Evolutionary conservation across 2,888 invertebrate genomes (phyloP).

Genomic region (Andricus curvator): DNA sequence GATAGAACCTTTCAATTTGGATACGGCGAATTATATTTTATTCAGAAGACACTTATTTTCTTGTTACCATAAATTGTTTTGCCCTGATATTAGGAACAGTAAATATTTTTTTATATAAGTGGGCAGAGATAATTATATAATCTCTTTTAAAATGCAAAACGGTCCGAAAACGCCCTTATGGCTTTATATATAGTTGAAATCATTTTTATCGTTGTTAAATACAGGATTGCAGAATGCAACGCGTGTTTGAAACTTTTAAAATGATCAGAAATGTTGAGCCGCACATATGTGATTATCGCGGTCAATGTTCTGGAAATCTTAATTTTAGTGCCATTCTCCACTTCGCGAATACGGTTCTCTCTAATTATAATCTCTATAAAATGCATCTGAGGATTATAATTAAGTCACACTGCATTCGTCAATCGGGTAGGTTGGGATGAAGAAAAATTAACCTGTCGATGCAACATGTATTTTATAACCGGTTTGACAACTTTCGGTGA

Average conservation of each 20-base stretch:
- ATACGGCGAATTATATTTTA: no score
- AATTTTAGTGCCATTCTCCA: constrained; percentile 6
- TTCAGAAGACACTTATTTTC: no score
- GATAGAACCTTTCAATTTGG: no score
- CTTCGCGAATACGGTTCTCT: not conserved
- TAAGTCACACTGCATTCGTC: constrained; percentile 32
- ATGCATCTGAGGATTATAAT: constrained; percentile 6
- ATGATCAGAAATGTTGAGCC: not conserved
- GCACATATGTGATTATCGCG: constrained; percentile 18
- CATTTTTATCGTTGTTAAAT: constrained; percentile 26
- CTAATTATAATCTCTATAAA: constrained; percentile 8
- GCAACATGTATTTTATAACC: constrained; percentile 24
- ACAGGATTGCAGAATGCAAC: constrained; percentile 1
- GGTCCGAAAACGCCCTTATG: not conserved
- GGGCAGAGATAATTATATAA: not conserved
- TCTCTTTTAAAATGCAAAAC: not conserved
- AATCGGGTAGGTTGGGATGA: not conserved
- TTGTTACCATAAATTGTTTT: no score
- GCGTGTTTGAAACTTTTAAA: constrained; percentile 12
- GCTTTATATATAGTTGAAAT: constrained; percentile 21
- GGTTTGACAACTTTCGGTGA: constrained; percentile 9
- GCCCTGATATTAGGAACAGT: no score
- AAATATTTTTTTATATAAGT: not conserved
- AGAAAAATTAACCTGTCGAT: constrained; percentile 34
- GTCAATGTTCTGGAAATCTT: constrained; percentile 23